These are phyloP conservation scores for Chelonus insularis DNA, from an alignment of 1,140 invertebrate species.

Conservation along the genomic window DNA sequence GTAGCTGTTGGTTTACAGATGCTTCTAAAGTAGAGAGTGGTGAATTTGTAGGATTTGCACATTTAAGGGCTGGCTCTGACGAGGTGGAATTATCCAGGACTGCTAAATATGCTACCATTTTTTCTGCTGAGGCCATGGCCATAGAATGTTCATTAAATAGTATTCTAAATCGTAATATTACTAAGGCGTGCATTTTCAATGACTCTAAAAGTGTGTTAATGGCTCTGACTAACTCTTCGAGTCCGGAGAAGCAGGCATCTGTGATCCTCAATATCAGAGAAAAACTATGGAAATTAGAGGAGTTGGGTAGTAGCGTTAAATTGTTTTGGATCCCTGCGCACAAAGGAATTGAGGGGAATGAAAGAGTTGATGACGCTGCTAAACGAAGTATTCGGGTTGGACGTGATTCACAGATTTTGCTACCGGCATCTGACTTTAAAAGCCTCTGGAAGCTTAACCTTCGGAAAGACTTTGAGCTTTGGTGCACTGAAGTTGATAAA, in stretches of 20 bases:
- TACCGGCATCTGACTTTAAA: constrained; percentile 11
- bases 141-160: neutral
- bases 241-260: neutral
- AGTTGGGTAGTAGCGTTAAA: neutral
- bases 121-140: constrained; percentile 13
- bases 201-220: constrained; percentile 9
- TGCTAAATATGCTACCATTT: neutral
- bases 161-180: neutral
- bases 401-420: constrained; percentile 4
- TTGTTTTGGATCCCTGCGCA: constrained; percentile 15
- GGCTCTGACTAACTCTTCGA: neutral
- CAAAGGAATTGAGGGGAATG: neutral
- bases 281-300: neutral
- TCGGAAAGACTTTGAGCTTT: neutral
- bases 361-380: constrained; percentile 9
- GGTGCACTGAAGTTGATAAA: neutral
- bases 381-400: constrained; percentile 1
- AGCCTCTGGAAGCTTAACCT: constrained; percentile 1
- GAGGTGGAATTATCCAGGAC: neutral
- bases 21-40: neutral
- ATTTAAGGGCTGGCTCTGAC: neutral
- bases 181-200: neutral
- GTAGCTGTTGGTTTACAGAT: constrained; percentile 12
- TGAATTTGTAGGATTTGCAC: constrained; percentile 4
- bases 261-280: neutral